Percentiles rank a stretch among this genome's conserved stretches.
phyloP scores from a whole-genome alignment of 1,140 invertebrate genomes.

The Ceratina calcarata region DNA sequence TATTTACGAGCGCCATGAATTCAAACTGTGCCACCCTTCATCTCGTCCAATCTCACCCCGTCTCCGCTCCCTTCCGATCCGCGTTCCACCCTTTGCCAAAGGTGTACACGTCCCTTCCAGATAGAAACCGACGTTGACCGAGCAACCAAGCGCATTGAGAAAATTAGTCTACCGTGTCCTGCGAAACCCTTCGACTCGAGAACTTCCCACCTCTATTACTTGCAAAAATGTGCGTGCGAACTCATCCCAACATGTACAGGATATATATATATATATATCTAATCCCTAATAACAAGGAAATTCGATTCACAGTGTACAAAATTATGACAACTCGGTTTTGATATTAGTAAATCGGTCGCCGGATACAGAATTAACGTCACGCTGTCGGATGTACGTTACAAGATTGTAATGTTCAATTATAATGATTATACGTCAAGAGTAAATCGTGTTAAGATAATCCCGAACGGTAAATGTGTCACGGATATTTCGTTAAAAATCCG shows the following conservation, averaged over 20 bases:
- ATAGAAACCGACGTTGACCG: constrained; percentile 57
- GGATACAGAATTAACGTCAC: background rate
- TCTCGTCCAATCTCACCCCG: background rate
- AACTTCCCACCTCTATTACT: constrained; percentile 36
- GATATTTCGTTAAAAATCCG: constrained; percentile 15
- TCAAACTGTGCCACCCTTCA: constrained; percentile 35
- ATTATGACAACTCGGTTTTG: too few relatives aligned
- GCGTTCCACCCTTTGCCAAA: constrained; percentile 2
- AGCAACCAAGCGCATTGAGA: constrained; percentile 46
- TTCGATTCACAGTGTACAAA: too few relatives aligned
- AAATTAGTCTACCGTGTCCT: constrained; percentile 62
- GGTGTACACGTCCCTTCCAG: constrained; percentile 30
- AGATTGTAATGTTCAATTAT: background rate
- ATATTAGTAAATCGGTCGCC: too few relatives aligned
- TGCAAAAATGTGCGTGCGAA: constrained; percentile 56
- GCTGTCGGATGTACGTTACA: background rate
- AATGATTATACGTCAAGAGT: background rate
- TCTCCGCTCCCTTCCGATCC: background rate
- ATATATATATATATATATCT: too few relatives aligned
- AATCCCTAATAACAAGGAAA: too few relatives aligned
- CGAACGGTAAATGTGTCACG: background rate
- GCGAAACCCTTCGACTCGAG: constrained; percentile 34
- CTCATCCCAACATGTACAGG: constrained; percentile 53
- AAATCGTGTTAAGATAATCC: constrained; percentile 17
- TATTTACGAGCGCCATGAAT: constrained; percentile 65